These are phyloP conservation scores for Hybos culiciformis DNA, from an alignment of 2,888 invertebrate genomes.

Conservation along the genomic window DNA sequence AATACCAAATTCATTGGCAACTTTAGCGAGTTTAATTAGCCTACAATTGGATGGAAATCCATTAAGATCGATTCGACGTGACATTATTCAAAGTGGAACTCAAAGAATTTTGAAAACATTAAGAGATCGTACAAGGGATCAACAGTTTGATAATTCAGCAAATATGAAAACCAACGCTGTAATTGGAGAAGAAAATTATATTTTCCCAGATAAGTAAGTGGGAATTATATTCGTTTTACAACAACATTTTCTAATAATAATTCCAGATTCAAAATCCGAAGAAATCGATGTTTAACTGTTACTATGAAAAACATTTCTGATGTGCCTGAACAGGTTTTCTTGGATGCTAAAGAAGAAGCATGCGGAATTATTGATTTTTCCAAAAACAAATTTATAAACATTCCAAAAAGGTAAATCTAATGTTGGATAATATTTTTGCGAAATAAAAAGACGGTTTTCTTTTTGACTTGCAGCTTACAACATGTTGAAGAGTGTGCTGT, in stretches of 20 bases:
- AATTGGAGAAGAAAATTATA: slow-evolving; percentile 23
- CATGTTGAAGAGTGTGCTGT: slow-evolving; percentile 41
- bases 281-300: slow-evolving; percentile 35
- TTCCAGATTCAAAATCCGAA: slow-evolving; percentile 44
- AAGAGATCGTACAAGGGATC: slow-evolving; percentile 40
- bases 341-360: slow-evolving; percentile 53
- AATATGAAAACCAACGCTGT: slow-evolving; percentile 21
- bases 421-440: not conserved
- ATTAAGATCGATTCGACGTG: slow-evolving; percentile 64
- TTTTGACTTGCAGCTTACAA: slow-evolving; percentile 32
- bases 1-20: slow-evolving; percentile 52
- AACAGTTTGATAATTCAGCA: slow-evolving; percentile 7
- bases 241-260: not conserved
- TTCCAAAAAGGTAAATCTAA: slow-evolving; percentile 52
- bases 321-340: slow-evolving; percentile 59
- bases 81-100: slow-evolving; percentile 76
- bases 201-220: slow-evolving; percentile 25
- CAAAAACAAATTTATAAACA: slow-evolving; percentile 54
- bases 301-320: slow-evolving; percentile 42
- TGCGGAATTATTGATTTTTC: slow-evolving; percentile 68
- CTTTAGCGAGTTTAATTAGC: slow-evolving; percentile 65
- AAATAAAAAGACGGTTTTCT: not conserved
- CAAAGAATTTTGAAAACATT: slow-evolving; percentile 64
- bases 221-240: not conserved
- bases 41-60: slow-evolving; percentile 78